Percentiles rank a stretch among this genome's conserved stretches.
These are phyloP conservation scores for Drosophila orena DNA, from an alignment of 1,140 invertebrate species.

Conservation along the genomic window DNA sequence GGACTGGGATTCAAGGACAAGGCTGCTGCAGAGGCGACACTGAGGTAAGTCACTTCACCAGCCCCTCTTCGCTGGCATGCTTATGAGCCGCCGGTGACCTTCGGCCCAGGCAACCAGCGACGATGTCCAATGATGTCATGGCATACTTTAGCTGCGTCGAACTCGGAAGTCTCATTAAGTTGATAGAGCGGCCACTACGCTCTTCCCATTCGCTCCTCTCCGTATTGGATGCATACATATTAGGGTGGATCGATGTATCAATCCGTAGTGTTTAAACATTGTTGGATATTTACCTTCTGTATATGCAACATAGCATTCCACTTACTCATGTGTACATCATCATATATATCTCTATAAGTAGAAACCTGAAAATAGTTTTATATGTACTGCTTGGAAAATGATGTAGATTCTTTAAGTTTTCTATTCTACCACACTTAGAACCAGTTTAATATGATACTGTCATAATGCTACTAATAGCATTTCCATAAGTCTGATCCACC, in stretches of 20 bases:
- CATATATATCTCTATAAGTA: not conserved
- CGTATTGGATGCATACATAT: not conserved
- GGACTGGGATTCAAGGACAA: slow-evolving; percentile 89
- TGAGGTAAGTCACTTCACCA: slow-evolving; percentile 72
- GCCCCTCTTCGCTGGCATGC: slow-evolving; percentile 15
- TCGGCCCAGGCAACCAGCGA: slow-evolving; percentile 29
- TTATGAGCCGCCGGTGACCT: slow-evolving; percentile 41
- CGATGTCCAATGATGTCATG: slow-evolving; percentile 71
- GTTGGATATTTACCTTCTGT: not conserved
- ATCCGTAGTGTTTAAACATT: not conserved
- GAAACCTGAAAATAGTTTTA: not conserved
- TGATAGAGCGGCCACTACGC: slow-evolving; percentile 37
- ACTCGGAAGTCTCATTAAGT: slow-evolving; percentile 61
- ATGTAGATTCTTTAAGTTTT: not conserved
- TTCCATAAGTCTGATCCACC: slow-evolving; percentile 1
- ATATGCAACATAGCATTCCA: not conserved
- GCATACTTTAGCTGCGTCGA: slow-evolving; percentile 61
- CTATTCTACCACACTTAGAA: no score
- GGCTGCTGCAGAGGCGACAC: slow-evolving; percentile 85
- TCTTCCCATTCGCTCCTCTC: slow-evolving; percentile 23
- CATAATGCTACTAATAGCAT: not conserved
- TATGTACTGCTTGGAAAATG: not conserved
- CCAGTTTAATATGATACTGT: no score
- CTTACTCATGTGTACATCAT: no score
- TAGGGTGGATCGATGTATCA: slow-evolving; percentile 23